Base-by-base conservation (phyloP, 2,888 invertebrate species). In the Antheraea assamensis region DNA sequence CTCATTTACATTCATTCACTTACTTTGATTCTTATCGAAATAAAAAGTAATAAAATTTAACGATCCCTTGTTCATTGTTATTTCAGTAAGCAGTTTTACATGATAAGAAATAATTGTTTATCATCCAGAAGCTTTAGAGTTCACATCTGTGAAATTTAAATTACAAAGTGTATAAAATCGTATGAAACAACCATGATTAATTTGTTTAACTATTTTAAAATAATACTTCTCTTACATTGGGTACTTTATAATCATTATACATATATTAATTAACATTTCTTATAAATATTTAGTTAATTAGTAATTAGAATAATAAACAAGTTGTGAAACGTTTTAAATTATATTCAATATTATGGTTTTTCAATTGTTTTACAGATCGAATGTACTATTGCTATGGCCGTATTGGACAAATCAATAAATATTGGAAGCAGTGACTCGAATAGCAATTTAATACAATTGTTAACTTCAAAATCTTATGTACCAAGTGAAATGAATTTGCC, bases 31-130 rank as follows among this genome's bases (percentile, higher is more conserved):
- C 72, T 73, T 73, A 73, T 73, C 73, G 55, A 7, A 75, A 74
- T 72, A 71, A 75, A 75, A 74, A 24, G 72, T 27, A 64, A 76
- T 73, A 68, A 72, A 75, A 81, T 87, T 91, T 92, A 82, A 92
- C 88, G 92, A 92, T 78, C 87, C 78, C 79, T 89, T 89, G 89
- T 89, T 85, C 90, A 89, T 90, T 90, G 87, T 86, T 83, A 80
- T 83, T 87, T 87, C 80, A 78, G 80, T 85, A 89, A 87, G 85
- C 71, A 77, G 77, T 79, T 35, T 21, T 75, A 80, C 77, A 72
- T 73, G 70, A 79, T 73, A 73, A 73, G 73, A 73, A 72, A 61
- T 35, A 42, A 49, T 66, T 49, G n/a, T 68, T 52, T 68, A 49
- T n/a, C 31, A 30, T 35, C 24, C 81, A 77, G 79, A 81, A 82